These are phyloP conservation scores for Scaptomyza montana DNA, from an alignment of 1,140 invertebrate species.

Conservation along the genomic window DNA sequence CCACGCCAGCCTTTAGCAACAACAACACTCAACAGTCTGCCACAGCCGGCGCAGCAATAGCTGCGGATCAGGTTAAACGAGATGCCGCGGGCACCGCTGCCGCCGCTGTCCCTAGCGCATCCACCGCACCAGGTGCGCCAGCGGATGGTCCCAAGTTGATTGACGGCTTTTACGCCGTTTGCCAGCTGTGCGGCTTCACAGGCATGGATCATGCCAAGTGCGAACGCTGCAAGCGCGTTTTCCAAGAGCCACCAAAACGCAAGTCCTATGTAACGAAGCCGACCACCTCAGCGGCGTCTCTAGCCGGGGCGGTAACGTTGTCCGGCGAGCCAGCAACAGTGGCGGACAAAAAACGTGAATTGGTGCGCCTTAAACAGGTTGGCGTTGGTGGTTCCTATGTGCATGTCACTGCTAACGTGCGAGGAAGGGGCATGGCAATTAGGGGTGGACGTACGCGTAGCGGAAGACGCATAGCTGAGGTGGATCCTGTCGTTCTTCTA, in stretches of 20 bases:
- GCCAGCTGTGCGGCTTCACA: slow-evolving; percentile 88
- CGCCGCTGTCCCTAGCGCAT: not conserved
- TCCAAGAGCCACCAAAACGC: slow-evolving; percentile 86
- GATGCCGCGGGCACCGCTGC: slow-evolving; percentile 35
- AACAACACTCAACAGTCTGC: slow-evolving; percentile 44
- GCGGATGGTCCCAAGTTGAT: slow-evolving; percentile 85
- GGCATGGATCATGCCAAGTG: slow-evolving; percentile 90
- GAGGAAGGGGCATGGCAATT: slow-evolving; percentile 58
- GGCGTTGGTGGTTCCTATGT: slow-evolving; percentile 19
- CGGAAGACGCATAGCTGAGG: slow-evolving; percentile 83
- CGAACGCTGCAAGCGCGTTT: slow-evolving; percentile 86
- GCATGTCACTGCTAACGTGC: slow-evolving; percentile 5
- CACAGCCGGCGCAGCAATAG: slow-evolving; percentile 22
- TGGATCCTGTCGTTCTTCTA: slow-evolving; percentile 87
- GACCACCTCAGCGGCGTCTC: slow-evolving; percentile 7
- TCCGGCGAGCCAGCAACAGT: slow-evolving; percentile 27
- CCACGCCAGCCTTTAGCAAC: slow-evolving; percentile 30
- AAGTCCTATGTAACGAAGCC: slow-evolving; percentile 83
- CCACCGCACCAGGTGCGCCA: slow-evolving; percentile 36
- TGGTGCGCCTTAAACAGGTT: slow-evolving; percentile 40
- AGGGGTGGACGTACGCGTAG: slow-evolving; percentile 65
- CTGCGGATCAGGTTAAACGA: slow-evolving; percentile 54
- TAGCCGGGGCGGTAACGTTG: slow-evolving; percentile 51
- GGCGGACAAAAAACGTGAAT: slow-evolving; percentile 68
- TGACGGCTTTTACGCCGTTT: slow-evolving; percentile 89